Evolutionary conservation across 2,113 vertebrate genomes (phyloP).

Genomic region (Poeciliopsis retropinna): DNA sequence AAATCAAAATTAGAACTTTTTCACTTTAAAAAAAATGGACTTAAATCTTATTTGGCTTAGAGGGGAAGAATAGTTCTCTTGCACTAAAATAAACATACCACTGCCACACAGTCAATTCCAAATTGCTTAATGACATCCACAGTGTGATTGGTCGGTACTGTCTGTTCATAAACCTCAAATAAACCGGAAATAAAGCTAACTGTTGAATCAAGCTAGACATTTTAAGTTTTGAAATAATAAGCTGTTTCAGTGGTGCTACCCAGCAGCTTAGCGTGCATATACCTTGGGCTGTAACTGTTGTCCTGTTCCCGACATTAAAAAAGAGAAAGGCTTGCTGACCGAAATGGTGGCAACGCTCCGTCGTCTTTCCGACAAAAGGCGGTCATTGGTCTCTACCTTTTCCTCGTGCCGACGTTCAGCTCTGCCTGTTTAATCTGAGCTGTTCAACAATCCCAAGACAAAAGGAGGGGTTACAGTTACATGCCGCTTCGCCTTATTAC

Average conservation of each 20-base stretch:
- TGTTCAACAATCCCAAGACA: slow-evolving; percentile 8
- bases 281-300: no score
- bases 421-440: slow-evolving; percentile 15
- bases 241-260: no score
- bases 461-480: neutral
- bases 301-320: neutral
- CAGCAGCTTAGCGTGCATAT: no score
- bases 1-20: no score
- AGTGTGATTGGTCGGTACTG: no score
- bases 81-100: no score
- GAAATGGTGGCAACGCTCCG: slow-evolving; percentile 38
- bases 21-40: no score
- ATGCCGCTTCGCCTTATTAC: slow-evolving; percentile 10
- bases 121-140: no score
- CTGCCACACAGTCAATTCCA: no score
- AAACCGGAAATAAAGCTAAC: neutral
- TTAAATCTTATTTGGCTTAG: no score
- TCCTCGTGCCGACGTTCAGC: neutral
- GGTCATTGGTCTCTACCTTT: neutral
- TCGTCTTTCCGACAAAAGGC: slow-evolving; percentile 26
- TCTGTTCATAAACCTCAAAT: no score
- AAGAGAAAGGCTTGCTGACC: slow-evolving; percentile 46
- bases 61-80: no score
- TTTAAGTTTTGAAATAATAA: neutral
- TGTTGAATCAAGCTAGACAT: neutral